phyloP scores from a whole-genome alignment of 1,140 invertebrate genomes.

The Venturia canescens region DNA sequence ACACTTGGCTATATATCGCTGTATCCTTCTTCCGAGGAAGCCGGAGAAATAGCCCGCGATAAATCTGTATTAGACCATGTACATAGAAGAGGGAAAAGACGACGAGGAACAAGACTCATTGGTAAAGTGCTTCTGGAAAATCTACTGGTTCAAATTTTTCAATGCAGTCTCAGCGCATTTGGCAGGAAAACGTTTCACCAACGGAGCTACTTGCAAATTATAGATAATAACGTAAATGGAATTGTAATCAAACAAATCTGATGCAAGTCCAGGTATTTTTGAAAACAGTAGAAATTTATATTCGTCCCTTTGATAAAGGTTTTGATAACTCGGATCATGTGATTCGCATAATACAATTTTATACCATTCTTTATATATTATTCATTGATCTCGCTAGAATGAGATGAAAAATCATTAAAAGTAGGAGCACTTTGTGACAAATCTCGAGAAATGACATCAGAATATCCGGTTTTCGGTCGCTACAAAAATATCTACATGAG shows the following conservation, averaged over 20 bases:
- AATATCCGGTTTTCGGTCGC: too few species aligned
- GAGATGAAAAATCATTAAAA: too few species aligned
- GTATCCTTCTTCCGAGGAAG: background rate
- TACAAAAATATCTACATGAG: too few species aligned
- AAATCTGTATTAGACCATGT: slow-evolving; percentile 70
- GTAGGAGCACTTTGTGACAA: too few species aligned
- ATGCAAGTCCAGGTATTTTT: background rate
- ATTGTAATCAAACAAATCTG: too few species aligned
- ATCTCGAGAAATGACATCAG: too few species aligned
- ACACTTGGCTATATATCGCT: background rate
- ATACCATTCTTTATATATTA: too few species aligned
- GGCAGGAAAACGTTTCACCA: background rate
- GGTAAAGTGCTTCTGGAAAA: slow-evolving; percentile 6
- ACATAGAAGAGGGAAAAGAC: slow-evolving; percentile 6
- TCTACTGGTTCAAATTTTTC: slow-evolving; percentile 18
- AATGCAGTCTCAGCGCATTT: background rate
- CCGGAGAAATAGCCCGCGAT: slow-evolving; percentile 60
- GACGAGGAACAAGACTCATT: slow-evolving; percentile 19
- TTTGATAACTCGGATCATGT: too few species aligned
- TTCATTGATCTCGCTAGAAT: too few species aligned
- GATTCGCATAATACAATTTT: too few species aligned
- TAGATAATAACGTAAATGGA: too few species aligned
- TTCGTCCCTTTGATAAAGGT: too few species aligned
- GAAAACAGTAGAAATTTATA: background rate
- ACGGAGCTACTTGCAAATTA: background rate